These are phyloP conservation scores for Drosophila putrida DNA, from an alignment of 2,888 invertebrate species.

Conservation along the genomic window DNA sequence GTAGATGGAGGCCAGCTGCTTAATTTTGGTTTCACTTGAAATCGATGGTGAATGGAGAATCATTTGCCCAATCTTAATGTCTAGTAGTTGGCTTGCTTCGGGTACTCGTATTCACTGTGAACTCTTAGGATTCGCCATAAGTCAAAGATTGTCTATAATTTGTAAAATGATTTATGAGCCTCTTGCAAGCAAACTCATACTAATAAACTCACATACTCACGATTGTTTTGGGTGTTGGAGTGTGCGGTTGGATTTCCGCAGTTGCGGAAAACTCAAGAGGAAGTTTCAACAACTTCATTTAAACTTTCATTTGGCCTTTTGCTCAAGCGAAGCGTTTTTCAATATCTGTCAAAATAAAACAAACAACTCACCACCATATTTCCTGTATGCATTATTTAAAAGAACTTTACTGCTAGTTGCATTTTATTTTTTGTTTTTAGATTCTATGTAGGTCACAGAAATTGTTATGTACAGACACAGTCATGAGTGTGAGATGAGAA, in stretches of 20 bases:
- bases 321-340: constrained; percentile 39
- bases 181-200: not conserved
- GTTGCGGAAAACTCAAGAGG: constrained; percentile 41
- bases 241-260: constrained; percentile 34
- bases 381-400: constrained; percentile 54
- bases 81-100: constrained; percentile 21
- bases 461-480: constrained; percentile 27
- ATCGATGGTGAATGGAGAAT: constrained; percentile 16
- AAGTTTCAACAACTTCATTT: constrained; percentile 58
- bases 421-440: constrained; percentile 33
- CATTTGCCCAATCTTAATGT: constrained; percentile 29
- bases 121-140: constrained; percentile 43
- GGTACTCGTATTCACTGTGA: constrained; percentile 47
- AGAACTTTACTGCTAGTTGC: constrained; percentile 42
- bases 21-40: constrained; percentile 16
- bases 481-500: constrained; percentile 6
- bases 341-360: constrained; percentile 66
- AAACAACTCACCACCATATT: constrained; percentile 53
- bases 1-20: constrained; percentile 34
- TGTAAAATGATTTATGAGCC: constrained; percentile 55
- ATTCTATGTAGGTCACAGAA: constrained; percentile 49
- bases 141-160: constrained; percentile 58
- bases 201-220: not conserved
- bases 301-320: constrained; percentile 33
- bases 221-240: constrained; percentile 10